phyloP scores from a whole-genome alignment of 2,113 vertebrate genomes.

The Dendrocopos noguchii region DNA sequence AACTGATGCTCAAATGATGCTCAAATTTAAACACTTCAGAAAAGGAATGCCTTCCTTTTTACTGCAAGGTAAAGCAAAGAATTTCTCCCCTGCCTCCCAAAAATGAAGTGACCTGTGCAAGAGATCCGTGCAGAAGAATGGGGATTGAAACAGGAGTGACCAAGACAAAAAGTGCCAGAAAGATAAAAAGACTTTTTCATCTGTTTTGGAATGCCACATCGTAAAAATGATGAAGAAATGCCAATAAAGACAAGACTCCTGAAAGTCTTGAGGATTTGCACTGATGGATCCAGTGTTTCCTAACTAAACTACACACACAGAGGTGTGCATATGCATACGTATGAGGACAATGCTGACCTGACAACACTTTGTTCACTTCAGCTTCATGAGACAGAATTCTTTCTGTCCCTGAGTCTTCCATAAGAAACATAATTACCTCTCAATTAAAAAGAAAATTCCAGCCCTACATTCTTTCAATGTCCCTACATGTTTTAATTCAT shows the following conservation, averaged over 20 bases:
- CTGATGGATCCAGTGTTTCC: not conserved
- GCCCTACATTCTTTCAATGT: not conserved
- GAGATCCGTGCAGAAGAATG: not conserved
- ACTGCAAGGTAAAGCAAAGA: not conserved
- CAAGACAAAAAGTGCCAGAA: not conserved
- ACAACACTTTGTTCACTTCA: not conserved
- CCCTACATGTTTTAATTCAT: not conserved
- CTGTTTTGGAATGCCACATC: not conserved
- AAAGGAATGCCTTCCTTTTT: not conserved
- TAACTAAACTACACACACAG: not conserved
- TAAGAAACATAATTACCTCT: not conserved
- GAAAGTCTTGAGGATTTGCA: not conserved
- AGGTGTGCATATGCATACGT: not conserved
- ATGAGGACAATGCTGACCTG: not conserved
- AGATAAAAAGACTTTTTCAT: not conserved
- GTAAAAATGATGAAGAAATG: conserved; percentile 15
- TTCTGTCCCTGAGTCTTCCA: not conserved
- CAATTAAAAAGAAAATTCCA: not conserved
- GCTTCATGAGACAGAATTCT: not conserved
- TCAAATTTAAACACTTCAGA: not conserved
- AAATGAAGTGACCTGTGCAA: not conserved
- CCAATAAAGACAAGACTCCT: not conserved
- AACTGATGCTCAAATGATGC: not conserved
- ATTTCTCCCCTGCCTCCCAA: not conserved
- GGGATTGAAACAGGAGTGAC: not conserved